These are phyloP conservation scores for Pelusios castaneus DNA, from an alignment of 2,113 vertebrate genomes.

Conservation along the genomic window DNA sequence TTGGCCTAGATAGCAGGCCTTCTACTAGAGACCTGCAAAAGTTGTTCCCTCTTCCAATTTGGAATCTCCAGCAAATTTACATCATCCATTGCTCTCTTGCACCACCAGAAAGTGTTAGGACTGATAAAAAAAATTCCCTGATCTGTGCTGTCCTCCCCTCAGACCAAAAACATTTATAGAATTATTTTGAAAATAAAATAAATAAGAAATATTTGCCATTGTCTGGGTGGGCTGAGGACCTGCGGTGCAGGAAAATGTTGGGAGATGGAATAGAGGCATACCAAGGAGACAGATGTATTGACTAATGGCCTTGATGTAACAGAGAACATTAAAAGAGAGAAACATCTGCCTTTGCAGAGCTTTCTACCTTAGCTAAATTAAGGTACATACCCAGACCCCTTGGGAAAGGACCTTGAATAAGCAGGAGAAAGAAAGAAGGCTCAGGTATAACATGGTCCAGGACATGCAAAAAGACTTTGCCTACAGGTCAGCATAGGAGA, in stretches of 20 bases:
- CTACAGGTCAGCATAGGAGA: background rate
- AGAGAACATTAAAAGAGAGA: background rate
- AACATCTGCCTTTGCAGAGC: background rate
- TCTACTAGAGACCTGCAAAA: background rate
- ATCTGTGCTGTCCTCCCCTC: background rate
- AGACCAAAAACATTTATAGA: rapidly evolving
- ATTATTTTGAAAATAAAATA: background rate
- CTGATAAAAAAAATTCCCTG: background rate
- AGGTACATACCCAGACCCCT: background rate
- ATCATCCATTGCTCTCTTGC: background rate
- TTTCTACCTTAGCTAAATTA: background rate
- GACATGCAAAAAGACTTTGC: background rate
- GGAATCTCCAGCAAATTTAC: background rate
- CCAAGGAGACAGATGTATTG: background rate
- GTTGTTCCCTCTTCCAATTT: background rate
- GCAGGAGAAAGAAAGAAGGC: background rate
- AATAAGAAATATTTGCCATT: background rate
- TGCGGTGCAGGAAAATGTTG: background rate
- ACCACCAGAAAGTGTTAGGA: background rate
- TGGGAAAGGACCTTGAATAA: background rate
- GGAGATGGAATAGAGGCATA: background rate
- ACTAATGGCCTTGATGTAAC: background rate
- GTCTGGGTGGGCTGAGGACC: background rate
- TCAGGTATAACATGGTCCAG: background rate
- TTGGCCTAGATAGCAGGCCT: background rate